Base-by-base conservation (phyloP, 1,140 invertebrate species). In the Solenopsis fugax region DNA sequence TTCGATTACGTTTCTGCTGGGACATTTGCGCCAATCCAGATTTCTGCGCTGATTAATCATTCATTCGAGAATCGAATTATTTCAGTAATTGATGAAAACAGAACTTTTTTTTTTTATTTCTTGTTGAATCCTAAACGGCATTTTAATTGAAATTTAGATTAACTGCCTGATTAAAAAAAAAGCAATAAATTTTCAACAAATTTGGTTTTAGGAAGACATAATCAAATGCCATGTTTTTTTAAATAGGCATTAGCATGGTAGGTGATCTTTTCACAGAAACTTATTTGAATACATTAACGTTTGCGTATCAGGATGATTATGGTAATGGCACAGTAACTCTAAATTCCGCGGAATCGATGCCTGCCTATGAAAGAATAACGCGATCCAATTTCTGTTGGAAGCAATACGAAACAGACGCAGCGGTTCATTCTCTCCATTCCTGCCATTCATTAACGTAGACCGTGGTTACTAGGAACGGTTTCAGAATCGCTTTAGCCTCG, bases 391-490 rank as follows among this genome's bases (percentile, higher is more conserved):
- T 65, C 78, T 71, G 89, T 60, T 67, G 58, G 69, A 50, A 54
- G 60, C 45, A 67, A 58, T 62, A 71, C 41, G 88, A 87, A 90
- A 87, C 86, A 52, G 85, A 73, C 56, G 85, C 72, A 13, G 64
- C 78, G 12, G 73, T 81, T 86, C 73, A 75, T 90, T 90, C 77
- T 80, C 88, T 60, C 45, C 77, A 89, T 90, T 90, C 88, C 81
- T 90, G 72, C 65, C 85, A 89, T 90, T 90, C 89, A 87, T 90
- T 90, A 90, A 60, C 84, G 84, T 45, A 76, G 84, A 84, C 76
- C 71, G 56, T 78, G 64, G 85, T 77, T 89, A 86, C 65, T 84
- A 87, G 87, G 84, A 77, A 87, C 85, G 85, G 62, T 82, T 77
- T 87, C 60, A 65, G 67, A 78, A 89, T 87, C 67, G 60, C 58